phyloP scores from a whole-genome alignment of 1,140 invertebrate genomes.

The Holcopasites calliopsidis region DNA sequence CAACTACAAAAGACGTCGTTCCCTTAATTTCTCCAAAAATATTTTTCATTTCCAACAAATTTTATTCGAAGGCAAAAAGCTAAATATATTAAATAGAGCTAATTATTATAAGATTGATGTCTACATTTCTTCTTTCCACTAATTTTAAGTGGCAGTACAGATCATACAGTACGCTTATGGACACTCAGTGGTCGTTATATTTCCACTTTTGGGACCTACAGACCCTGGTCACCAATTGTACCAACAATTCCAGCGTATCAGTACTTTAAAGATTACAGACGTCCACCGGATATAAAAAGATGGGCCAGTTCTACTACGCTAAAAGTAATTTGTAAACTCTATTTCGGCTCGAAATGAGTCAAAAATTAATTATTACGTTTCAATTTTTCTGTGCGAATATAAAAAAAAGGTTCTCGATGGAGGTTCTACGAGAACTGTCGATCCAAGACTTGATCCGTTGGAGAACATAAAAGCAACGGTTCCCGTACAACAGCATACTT shows the following conservation, averaged over 20 bases:
- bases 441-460: no score
- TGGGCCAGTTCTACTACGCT: constrained; percentile 84
- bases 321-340: constrained; percentile 64
- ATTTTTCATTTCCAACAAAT: no score
- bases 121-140: neutral
- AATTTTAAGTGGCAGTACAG: constrained; percentile 83
- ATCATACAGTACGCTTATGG: constrained; percentile 86
- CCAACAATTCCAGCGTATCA: constrained; percentile 74
- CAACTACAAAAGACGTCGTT: no score
- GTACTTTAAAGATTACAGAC: constrained; percentile 73
- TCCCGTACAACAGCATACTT: constrained; percentile 66
- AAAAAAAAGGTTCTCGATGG: constrained; percentile 63
- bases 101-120: no score
- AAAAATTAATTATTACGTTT: neutral
- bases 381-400: constrained; percentile 13
- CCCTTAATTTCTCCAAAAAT: no score
- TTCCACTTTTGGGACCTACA: constrained; percentile 84
- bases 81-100: no score
- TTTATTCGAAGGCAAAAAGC: no score
- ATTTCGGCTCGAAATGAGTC: neutral
- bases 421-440: constrained; percentile 30
- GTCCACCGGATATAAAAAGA: constrained; percentile 84
- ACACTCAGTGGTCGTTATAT: constrained; percentile 84
- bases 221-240: constrained; percentile 80
- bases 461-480: constrained; percentile 49